Conservation (phyloP, 2,888 invertebrate species). For the Drosophila testacea region DNA sequence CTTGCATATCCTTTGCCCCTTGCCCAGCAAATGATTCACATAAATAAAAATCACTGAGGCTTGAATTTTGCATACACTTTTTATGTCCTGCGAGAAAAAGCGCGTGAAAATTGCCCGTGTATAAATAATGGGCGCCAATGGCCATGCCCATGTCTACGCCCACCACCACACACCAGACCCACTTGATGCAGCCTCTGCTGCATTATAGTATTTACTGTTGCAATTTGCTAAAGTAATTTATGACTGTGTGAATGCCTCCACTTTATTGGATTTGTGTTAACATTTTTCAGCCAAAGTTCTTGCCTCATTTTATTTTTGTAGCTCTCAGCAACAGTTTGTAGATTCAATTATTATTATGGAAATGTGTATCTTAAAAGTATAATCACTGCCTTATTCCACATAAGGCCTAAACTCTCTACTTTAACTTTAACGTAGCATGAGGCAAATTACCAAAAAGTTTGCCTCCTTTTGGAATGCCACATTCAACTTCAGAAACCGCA, state of each 20-base stretch:
- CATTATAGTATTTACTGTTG: conserved; percentile 53
- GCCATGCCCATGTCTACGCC: conserved; percentile 19
- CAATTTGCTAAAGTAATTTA: conserved; percentile 52
- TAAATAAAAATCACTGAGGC: conserved; percentile 77
- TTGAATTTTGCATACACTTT: conserved; percentile 71
- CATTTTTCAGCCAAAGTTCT: conserved; percentile 13
- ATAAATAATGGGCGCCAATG: conserved; percentile 38
- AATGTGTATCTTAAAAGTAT: conserved; percentile 4
- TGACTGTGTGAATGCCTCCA: not conserved
- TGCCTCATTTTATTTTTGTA: not conserved
- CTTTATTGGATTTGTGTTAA: conserved; percentile 27
- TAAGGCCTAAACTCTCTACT: conserved; percentile 36
- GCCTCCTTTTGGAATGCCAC: conserved; percentile 28
- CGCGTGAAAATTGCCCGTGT: conserved; percentile 61
- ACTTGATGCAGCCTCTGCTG: conserved; percentile 18
- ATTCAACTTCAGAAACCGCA: conserved; percentile 64
- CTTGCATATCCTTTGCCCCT: not conserved
- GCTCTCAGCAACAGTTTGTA: not conserved
- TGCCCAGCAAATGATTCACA: conserved; percentile 40
- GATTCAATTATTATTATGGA: not conserved
- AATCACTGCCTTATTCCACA: conserved; percentile 12
- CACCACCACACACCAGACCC: conserved; percentile 6
- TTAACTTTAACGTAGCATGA: conserved; percentile 42
- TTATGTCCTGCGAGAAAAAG: conserved; percentile 39
- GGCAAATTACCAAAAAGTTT: conserved; percentile 41